Percentiles rank a stretch among this genome's conserved stretches.
Evolutionary conservation across 2,113 vertebrate genomes (phyloP).

Genomic region (Sebastes fasciatus): DNA sequence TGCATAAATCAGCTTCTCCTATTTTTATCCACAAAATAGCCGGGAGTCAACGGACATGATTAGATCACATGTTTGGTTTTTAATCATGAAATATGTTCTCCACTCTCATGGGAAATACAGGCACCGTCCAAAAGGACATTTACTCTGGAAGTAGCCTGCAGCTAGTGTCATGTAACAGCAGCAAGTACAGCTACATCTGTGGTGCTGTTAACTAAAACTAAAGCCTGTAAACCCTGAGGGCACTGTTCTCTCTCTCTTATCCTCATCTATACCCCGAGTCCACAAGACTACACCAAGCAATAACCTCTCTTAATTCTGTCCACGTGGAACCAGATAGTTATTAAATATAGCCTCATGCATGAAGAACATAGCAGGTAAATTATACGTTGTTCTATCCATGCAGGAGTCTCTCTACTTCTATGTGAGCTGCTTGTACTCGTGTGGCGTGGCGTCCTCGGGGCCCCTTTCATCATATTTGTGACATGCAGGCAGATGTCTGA

Average conservation of each 20-base stretch:
- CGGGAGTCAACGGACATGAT: neutral
- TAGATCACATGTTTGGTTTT: conserved; percentile 13
- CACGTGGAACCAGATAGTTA: conserved; percentile 42
- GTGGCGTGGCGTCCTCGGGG: neutral
- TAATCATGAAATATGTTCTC: conserved; percentile 17
- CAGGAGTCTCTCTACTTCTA: neutral
- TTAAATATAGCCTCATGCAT: conserved; percentile 43
- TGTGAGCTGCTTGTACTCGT: neutral
- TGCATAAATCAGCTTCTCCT: neutral
- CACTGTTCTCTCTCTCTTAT: conserved; percentile 15
- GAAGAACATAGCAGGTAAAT: conserved; percentile 40
- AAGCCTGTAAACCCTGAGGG: conserved; percentile 42
- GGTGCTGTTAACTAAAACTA: conserved; percentile 44
- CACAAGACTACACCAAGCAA: neutral
- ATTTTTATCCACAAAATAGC: neutral
- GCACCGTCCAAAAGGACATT: conserved; percentile 15
- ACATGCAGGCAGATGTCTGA: neutral
- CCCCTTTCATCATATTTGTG: neutral
- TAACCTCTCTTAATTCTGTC: conserved; percentile 24
- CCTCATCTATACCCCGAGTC: neutral
- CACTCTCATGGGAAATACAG: neutral
- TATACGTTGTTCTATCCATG: neutral
- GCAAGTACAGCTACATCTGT: conserved; percentile 17
- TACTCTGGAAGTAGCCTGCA: conserved; percentile 23
- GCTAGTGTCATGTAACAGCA: conserved; percentile 26